phyloP scores from a whole-genome alignment of 2,113 vertebrate genomes.

The Scortum barcoo region DNA sequence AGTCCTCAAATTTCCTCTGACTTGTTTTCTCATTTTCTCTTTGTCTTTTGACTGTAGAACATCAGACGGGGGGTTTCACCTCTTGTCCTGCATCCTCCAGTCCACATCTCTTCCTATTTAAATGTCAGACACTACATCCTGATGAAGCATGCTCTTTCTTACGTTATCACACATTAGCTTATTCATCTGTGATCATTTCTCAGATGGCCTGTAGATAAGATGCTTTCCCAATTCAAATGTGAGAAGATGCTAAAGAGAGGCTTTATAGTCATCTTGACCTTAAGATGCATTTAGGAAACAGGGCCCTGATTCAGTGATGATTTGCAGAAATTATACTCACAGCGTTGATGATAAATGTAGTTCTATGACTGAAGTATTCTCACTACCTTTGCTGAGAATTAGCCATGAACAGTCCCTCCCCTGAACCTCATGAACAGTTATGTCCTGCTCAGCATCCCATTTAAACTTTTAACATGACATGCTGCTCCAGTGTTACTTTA shows the following conservation, averaged over 20 bases:
- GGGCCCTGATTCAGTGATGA: neutral
- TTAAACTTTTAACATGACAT: neutral
- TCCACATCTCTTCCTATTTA: neutral
- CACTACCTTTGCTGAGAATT: neutral
- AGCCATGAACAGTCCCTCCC: neutral
- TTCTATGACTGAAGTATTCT: neutral
- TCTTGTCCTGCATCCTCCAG: too few relatives aligned
- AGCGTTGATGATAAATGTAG: too few relatives aligned
- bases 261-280: neutral
- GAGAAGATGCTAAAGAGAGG: neutral
- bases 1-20: too few relatives aligned
- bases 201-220: constrained; percentile 6
- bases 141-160: neutral
- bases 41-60: neutral
- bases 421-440: too few relatives aligned
- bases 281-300: neutral
- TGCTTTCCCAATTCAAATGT: constrained; percentile 9
- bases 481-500: neutral
- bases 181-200: constrained; percentile 13
- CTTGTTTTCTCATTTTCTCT: neutral
- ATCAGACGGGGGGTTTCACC: neutral
- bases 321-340: neutral
- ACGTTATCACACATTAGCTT: neutral
- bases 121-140: neutral
- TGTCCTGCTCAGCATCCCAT: neutral